Evolutionary conservation across 2,797 vertebrate species (phyloP).

Genomic region (Tenualosa thibaudeaui): DNA sequence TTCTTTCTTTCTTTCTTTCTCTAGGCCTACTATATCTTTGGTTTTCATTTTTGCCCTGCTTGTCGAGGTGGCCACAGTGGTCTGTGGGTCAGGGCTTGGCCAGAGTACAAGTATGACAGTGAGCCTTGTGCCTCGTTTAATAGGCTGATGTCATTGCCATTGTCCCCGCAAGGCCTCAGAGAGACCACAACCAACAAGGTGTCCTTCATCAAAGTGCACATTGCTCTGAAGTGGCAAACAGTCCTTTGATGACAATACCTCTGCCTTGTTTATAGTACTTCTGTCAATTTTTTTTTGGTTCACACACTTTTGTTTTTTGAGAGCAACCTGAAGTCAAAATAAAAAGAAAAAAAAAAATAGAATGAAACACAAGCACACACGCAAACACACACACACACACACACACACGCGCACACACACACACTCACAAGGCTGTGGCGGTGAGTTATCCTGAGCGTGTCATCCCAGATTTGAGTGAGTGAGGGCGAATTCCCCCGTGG

Average conservation of each 20-base stretch:
- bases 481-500: constrained; percentile 58
- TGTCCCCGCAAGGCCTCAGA: constrained; percentile 40
- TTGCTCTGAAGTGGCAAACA: background rate
- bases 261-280: constrained; percentile 55
- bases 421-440: constrained; percentile 52
- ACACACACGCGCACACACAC: constrained; percentile 6
- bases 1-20: background rate
- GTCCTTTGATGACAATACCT: constrained; percentile 30
- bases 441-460: constrained; percentile 69
- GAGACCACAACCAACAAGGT: constrained; percentile 63
- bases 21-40: constrained; percentile 48
- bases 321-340: constrained; percentile 43
- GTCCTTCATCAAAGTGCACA: constrained; percentile 53
- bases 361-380: background rate
- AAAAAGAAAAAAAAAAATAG: background rate
- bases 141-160: constrained; percentile 28
- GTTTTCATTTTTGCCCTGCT: constrained; percentile 27
- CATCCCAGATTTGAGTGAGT: constrained; percentile 61
- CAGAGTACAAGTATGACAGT: constrained; percentile 51
- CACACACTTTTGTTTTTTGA: constrained; percentile 21
- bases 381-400: constrained; percentile 8
- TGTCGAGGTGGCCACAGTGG: background rate
- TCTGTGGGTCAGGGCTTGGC: constrained; percentile 36
- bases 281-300: constrained; percentile 42
- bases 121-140: constrained; percentile 50